Evolutionary conservation across 2,888 invertebrate genomes (phyloP).

Genomic region (Icerya purchasi): DNA sequence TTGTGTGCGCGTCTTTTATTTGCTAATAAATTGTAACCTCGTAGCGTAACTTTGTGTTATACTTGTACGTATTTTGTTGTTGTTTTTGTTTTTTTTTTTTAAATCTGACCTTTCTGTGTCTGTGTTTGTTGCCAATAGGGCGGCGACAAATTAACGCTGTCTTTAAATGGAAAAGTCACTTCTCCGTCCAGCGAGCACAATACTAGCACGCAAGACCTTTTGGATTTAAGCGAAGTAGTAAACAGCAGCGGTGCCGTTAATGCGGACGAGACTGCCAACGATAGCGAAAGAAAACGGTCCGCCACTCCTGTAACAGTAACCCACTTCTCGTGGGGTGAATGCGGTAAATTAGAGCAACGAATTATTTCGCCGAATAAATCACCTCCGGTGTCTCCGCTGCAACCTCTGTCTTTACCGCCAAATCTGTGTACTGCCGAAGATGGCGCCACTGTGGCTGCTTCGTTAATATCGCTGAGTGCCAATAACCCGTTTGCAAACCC

Average conservation of each 20-base stretch:
- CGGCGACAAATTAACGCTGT: slow-evolving; percentile 23
- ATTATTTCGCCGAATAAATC: slow-evolving; percentile 19
- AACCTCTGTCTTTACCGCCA: slow-evolving; percentile 16
- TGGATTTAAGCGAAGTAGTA: slow-evolving; percentile 16
- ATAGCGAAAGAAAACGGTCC: slow-evolving; percentile 23
- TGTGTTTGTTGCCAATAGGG: too few relatives aligned
- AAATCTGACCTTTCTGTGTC: too few relatives aligned
- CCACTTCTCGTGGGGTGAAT: slow-evolving; percentile 30
- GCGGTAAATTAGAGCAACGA: slow-evolving; percentile 30
- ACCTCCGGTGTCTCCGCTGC: slow-evolving; percentile 17
- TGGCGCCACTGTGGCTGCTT: neutral
- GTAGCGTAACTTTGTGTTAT: too few relatives aligned
- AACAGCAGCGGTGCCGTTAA: slow-evolving; percentile 10
- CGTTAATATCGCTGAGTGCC: neutral
- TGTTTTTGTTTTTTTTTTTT: too few relatives aligned
- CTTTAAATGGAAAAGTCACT: slow-evolving; percentile 19
- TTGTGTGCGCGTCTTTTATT: too few relatives aligned
- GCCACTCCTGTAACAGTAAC: slow-evolving; percentile 39
- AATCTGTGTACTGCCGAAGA: neutral
- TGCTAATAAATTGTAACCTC: too few relatives aligned
- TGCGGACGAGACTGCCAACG: slow-evolving; percentile 5
- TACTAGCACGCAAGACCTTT: slow-evolving; percentile 13
- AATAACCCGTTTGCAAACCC: neutral
- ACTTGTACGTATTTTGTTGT: too few relatives aligned
- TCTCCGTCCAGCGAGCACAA: slow-evolving; percentile 12